phyloP scores from a whole-genome alignment of 2,888 invertebrate species.

The Cantharis nigra region DNA sequence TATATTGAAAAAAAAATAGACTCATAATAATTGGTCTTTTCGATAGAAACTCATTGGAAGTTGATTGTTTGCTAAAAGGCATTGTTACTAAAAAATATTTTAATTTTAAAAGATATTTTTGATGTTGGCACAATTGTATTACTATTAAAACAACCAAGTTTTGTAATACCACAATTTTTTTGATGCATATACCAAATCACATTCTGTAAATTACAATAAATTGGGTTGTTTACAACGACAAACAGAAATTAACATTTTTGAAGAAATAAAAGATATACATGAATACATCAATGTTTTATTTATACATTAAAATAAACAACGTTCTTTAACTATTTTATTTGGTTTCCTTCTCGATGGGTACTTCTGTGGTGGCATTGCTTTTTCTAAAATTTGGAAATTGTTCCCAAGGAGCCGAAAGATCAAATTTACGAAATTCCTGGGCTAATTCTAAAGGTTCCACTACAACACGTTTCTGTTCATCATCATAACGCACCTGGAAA shows the following conservation, averaged over 20 bases:
- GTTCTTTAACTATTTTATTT: constrained; percentile 21
- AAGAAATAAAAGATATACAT: background rate
- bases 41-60: background rate
- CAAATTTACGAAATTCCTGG: constrained; percentile 98
- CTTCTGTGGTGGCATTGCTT: constrained; percentile 66
- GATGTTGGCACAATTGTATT: background rate
- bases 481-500: constrained; percentile 88
- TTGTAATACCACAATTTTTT: background rate
- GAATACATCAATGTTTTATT: background rate
- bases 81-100: background rate
- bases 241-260: constrained; percentile 9
- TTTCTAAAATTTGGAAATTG: constrained; percentile 90
- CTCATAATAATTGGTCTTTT: constrained; percentile 1
- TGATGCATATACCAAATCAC: background rate
- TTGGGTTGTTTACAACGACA: constrained; percentile 12
- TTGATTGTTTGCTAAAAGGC: background rate
- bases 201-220: constrained; percentile 3
- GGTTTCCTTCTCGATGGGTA: constrained; percentile 52
- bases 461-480: constrained; percentile 94
- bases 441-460: constrained; percentile 95
- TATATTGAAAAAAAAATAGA: constrained; percentile 5
- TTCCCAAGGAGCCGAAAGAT: constrained; percentile 97
- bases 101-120: background rate
- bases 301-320: background rate
- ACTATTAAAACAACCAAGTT: background rate